Conservation (phyloP, 2,888 invertebrate species). For the Eristalis arbustorum region DNA sequence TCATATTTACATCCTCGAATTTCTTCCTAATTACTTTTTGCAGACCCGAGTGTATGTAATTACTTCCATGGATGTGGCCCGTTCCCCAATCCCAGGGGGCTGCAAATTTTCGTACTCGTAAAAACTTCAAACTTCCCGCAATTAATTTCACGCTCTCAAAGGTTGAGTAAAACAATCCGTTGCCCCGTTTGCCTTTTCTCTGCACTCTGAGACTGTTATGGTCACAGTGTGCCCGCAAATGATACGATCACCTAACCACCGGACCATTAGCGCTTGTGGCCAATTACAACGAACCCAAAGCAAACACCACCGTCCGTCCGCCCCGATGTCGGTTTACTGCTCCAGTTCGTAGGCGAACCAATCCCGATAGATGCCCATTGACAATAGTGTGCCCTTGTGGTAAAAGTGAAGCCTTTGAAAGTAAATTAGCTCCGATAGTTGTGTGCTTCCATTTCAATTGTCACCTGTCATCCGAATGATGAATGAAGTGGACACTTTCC, state of each 20-base stretch:
- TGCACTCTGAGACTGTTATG: not conserved
- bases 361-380: constrained; percentile 22
- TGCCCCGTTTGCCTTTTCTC: not conserved
- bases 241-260: not conserved
- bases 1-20: constrained; percentile 1
- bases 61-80: not conserved
- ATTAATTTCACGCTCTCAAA: constrained; percentile 2
- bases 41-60: not conserved
- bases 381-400: constrained; percentile 7
- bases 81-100: not conserved
- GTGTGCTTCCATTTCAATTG: constrained; percentile 16
- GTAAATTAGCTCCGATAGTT: constrained; percentile 8
- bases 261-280: not conserved
- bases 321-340: constrained; percentile 38
- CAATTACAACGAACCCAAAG: constrained; percentile 4
- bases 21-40: constrained; percentile 10
- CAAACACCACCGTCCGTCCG: constrained; percentile 7
- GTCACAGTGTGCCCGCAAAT: not conserved
- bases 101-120: constrained; percentile 8
- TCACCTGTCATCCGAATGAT: not conserved
- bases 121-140: constrained; percentile 15
- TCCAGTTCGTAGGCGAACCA: constrained; percentile 40
- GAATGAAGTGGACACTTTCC: constrained; percentile 46
- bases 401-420: constrained; percentile 37
- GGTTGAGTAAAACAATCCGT: not conserved